A percentile compares a stretch with the other conserved stretches of the same genome.
phyloP scores from a whole-genome alignment of 2,888 invertebrate species.

The Metalampra italica region DNA sequence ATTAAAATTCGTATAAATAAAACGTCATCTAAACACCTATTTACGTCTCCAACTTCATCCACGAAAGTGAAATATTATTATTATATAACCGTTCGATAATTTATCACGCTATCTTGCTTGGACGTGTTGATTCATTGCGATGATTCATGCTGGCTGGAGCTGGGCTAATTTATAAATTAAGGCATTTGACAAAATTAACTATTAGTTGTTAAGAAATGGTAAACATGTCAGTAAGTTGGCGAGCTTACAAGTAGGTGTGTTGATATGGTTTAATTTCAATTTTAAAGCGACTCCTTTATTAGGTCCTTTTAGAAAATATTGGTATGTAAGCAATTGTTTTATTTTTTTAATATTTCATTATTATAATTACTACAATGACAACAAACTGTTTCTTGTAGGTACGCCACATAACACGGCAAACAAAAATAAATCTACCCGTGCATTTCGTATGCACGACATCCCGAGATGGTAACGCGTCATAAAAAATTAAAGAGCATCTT shows the following conservation, averaged over 20 bases:
- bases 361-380: background rate
- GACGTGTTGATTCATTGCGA: conserved; percentile 56
- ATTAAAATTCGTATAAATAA: conserved; percentile 2
- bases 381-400: background rate
- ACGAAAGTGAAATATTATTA: conserved; percentile 58
- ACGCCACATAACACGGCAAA: background rate
- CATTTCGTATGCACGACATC: conserved; percentile 5
- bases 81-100: conserved; percentile 51
- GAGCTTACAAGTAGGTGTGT: conserved; percentile 27
- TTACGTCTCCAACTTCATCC: conserved; percentile 54
- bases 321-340: background rate
- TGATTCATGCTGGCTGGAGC: conserved; percentile 45
- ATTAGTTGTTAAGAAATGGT: conserved; percentile 56
- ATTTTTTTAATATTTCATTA: too few species aligned
- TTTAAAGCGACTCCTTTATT: background rate
- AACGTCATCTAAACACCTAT: conserved; percentile 22
- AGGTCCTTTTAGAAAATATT: too few species aligned
- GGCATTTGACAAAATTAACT: conserved; percentile 60
- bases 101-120: conserved; percentile 56
- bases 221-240: conserved; percentile 51
- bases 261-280: conserved; percentile 7
- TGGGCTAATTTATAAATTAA: conserved; percentile 19
- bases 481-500: conserved; percentile 30
- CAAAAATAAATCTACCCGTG: background rate
- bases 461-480: conserved; percentile 32